A percentile compares a stretch with the other conserved stretches of the same genome.
Evolutionary conservation across 2,113 vertebrate species (phyloP).

Genomic region (Pantherophis guttatus): DNA sequence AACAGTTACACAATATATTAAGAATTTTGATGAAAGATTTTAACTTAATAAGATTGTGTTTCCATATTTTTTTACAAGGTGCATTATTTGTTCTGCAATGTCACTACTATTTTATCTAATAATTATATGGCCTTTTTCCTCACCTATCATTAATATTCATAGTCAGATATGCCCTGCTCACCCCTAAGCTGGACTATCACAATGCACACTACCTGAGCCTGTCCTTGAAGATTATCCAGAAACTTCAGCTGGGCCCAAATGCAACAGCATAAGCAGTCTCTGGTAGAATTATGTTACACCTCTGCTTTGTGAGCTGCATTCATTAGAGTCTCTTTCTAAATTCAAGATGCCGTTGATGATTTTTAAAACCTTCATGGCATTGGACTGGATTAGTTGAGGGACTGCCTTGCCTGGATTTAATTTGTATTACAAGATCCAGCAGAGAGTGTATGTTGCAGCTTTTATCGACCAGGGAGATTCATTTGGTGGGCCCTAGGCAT

Average conservation of each 20-base stretch:
- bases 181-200: background rate
- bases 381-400: background rate
- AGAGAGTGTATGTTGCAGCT: too few species aligned
- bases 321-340: background rate
- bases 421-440: too few species aligned
- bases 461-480: background rate
- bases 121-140: constrained; percentile 27
- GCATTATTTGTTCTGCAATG: constrained; percentile 1
- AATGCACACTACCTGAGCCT: background rate
- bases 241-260: background rate
- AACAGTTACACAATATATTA: constrained; percentile 4
- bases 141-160: background rate
- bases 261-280: background rate
- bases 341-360: background rate
- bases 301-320: background rate
- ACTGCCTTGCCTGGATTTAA: background rate
- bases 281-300: background rate
- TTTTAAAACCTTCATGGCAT: background rate
- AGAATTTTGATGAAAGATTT: constrained; percentile 31
- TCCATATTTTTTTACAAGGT: constrained; percentile 19
- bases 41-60: constrained; percentile 29
- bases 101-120: constrained; percentile 33
- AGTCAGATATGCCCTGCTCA: background rate
- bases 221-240: background rate
- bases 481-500: background rate